Conservation (phyloP, 2,888 invertebrate genomes). For the Lepidonotus clava region DNA sequence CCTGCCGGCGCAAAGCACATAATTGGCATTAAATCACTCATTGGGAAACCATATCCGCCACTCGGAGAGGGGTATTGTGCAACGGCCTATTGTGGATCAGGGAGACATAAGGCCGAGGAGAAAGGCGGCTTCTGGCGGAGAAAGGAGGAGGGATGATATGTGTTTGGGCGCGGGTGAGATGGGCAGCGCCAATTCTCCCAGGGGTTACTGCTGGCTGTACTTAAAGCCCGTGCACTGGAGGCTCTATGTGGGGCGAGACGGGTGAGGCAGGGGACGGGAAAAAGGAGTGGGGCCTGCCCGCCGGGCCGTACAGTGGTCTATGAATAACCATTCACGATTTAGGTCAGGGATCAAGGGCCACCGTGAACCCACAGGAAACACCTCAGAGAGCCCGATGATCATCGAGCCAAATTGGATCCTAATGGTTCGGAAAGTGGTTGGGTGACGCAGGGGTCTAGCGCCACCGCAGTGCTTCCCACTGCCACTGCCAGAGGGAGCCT, state of each 20-base stretch:
- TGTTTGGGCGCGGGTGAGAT: slow-evolving; percentile 28
- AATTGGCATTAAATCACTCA: slow-evolving; percentile 42
- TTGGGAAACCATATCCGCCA: slow-evolving; percentile 12
- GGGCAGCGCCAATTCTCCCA: background rate
- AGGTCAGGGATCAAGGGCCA: slow-evolving; percentile 48
- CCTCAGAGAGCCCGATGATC: slow-evolving; percentile 48
- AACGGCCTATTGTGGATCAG: background rate
- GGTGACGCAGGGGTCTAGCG: background rate
- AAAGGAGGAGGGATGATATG: slow-evolving; percentile 12
- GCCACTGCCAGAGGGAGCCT: too few species aligned
- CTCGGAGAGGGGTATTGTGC: background rate
- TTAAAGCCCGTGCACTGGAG: background rate
- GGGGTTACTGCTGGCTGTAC: background rate
- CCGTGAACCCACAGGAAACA: slow-evolving; percentile 31
- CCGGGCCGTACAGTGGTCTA: slow-evolving; percentile 19
- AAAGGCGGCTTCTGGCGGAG: background rate
- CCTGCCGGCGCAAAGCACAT: slow-evolving; percentile 1
- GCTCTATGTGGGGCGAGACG: background rate
- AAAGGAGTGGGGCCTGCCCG: background rate
- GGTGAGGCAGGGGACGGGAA: background rate
- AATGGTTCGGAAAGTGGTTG: slow-evolving; percentile 45
- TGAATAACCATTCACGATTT: slow-evolving; percentile 39
- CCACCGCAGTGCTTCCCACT: too few species aligned
- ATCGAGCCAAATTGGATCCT: slow-evolving; percentile 50
- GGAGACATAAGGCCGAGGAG: background rate